These are phyloP conservation scores for Eulemur mongoz DNA, from an alignment of 2,797 vertebrate species.

Conservation along the genomic window DNA sequence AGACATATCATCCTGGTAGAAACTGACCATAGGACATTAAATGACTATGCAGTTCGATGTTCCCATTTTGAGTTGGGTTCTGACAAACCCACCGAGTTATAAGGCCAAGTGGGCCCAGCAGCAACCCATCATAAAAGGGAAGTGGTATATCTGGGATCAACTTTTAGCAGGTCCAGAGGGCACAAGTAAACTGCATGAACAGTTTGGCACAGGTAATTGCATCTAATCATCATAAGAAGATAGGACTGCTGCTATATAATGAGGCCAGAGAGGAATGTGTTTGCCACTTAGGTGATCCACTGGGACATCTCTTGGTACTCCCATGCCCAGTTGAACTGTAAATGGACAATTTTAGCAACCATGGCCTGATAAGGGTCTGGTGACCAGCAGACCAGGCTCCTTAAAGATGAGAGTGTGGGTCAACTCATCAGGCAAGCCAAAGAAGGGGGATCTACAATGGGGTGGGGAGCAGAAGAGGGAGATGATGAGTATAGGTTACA, in stretches of 20 bases:
- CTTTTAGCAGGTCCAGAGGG: not conserved
- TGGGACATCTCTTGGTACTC: not conserved
- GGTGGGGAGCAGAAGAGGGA: not conserved
- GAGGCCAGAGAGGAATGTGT: not conserved
- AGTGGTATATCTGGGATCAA: not conserved
- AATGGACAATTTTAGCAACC: not conserved
- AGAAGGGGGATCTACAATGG: not conserved
- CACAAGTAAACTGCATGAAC: not conserved
- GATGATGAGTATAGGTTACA: not conserved
- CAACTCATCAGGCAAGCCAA: not conserved
- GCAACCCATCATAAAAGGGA: not conserved
- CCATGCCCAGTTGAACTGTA: not conserved
- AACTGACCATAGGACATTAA: not conserved
- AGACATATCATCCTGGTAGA: not conserved
- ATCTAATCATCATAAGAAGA: not conserved
- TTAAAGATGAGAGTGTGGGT: not conserved
- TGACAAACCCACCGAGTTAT: not conserved
- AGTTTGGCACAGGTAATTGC: not conserved
- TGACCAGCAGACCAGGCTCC: not conserved
- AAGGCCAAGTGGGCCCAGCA: not conserved
- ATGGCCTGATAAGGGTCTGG: not conserved
- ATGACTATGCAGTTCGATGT: not conserved
- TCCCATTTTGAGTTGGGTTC: not conserved
- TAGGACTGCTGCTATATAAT: not conserved
- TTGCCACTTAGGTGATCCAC: not conserved